Evolutionary conservation across 2,797 vertebrate genomes (phyloP).

Genomic region (Poeciliopsis infans): DNA sequence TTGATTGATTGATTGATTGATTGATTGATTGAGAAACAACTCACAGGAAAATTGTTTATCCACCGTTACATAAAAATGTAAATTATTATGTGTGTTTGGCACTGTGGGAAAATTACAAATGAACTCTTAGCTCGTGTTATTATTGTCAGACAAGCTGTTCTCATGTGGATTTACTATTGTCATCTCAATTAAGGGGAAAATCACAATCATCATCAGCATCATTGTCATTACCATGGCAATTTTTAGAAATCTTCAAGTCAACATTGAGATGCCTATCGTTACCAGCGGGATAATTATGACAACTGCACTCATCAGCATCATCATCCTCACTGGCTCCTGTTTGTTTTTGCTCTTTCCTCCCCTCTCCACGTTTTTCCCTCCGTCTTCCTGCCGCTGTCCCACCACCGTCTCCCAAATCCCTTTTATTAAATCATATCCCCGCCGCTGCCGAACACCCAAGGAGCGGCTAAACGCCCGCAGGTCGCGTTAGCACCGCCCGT

Average conservation of each 20-base stretch:
- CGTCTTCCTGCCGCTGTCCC: constrained; percentile 20
- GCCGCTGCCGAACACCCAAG: constrained; percentile 59
- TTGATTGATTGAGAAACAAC: too few relatives aligned
- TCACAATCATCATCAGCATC: constrained; percentile 3
- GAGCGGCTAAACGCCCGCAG: constrained; percentile 59
- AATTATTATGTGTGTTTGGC: background rate
- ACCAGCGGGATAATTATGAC: background rate
- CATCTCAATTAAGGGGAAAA: background rate
- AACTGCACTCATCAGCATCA: constrained; percentile 9
- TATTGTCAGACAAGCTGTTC: background rate
- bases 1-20: too few relatives aligned
- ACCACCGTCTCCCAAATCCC: constrained; percentile 59
- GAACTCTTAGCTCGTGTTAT: background rate
- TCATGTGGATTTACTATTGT: constrained; percentile 14
- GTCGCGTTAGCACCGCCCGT: constrained; percentile 57
- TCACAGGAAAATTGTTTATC: too few relatives aligned
- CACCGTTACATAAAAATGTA: background rate
- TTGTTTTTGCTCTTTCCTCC: constrained; percentile 10
- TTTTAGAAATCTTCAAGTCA: constrained; percentile 18
- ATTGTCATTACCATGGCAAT: background rate
- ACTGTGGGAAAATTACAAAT: background rate
- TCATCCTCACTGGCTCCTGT: constrained; percentile 2
- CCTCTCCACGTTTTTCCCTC: constrained; percentile 14
- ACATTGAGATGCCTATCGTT: constrained; percentile 9
- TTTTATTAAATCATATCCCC: constrained; percentile 72